Base-by-base conservation (phyloP, 2,888 invertebrate species). In the Agonum fuliginosum region DNA sequence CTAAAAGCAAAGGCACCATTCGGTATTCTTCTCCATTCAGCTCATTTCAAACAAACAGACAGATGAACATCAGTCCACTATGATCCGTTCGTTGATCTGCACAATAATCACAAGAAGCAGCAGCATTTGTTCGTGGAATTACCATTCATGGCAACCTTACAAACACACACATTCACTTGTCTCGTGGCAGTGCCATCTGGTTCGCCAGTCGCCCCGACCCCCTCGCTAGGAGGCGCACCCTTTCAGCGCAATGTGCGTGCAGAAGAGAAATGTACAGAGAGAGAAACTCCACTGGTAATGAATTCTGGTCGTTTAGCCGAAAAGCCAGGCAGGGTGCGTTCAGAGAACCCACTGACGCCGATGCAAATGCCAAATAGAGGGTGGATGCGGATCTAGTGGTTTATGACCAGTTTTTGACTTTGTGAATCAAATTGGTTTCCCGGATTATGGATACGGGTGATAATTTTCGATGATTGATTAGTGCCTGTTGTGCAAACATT, bases 251-350 rank as follows among this genome's bases (percentile, higher is more conserved):
- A 48, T 20, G 17, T 20, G 48, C 43, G 43, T 43, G 48, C 19
- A 14, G 1, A 2, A 46, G 2, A 0, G 46, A 46, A 14, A 46
- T 46, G 46, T 3, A 17, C 3, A 46, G 37, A 46, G 17, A 17
- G 17, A 8, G 46, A 6, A 46, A 14, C 2, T 3, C 24, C 14
- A 24, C 12, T 67, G 67, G 41, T 67, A 67, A 67, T 67, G 67
- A 67, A 67, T 67, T 67, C 67, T 67, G 67, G 67, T 67, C 67
- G 43, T 67, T 67, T 67, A 67, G 67, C 20, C 67, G 43, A 67
- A 67, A 67, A 67, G 67, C 41, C 41, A 22, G 58, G 5, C 14
- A 62, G 58, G 58, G 58, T 62, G 58, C 58, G 58, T 62, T 62
- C 58, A 62, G 17, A 30, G 58, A 58, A 58, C 27, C 27, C 54